phyloP scores from a whole-genome alignment of 2,888 invertebrate species.

The Reticulitermes lucifugus region DNA sequence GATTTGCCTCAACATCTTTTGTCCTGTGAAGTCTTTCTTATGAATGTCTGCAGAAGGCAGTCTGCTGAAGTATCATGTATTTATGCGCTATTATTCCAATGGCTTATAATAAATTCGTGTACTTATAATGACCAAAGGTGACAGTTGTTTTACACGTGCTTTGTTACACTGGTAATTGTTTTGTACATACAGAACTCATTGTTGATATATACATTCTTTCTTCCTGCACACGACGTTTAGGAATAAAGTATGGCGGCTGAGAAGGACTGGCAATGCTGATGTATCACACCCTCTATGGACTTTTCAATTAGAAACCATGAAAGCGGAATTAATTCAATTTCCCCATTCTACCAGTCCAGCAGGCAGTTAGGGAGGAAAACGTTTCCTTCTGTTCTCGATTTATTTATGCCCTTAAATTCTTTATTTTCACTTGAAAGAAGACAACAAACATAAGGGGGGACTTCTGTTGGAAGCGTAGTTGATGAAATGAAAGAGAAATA shows the following conservation, averaged over 20 bases:
- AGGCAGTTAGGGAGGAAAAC: constrained; percentile 39
- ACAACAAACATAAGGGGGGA: constrained; percentile 42
- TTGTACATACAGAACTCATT: background rate
- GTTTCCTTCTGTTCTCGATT: constrained; percentile 43
- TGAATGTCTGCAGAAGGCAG: too few species aligned
- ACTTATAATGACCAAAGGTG: too few species aligned
- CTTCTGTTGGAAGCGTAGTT: constrained; percentile 3
- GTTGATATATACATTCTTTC: background rate
- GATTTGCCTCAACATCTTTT: too few species aligned
- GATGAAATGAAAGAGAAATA: constrained; percentile 18
- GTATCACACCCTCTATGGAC: constrained; percentile 45
- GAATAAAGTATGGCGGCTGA: constrained; percentile 20
- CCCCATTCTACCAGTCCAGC: constrained; percentile 33
- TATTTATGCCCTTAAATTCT: constrained; percentile 49
- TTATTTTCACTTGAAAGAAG: constrained; percentile 50
- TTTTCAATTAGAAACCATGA: constrained; percentile 67
- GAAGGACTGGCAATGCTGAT: background rate
- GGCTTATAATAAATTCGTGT: too few species aligned
- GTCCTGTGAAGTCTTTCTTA: too few species aligned
- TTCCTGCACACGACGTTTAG: constrained; percentile 13
- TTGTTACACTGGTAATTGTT: too few species aligned
- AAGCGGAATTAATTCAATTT: constrained; percentile 64
- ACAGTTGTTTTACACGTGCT: too few species aligned
- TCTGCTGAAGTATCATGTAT: too few species aligned
- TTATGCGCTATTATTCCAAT: too few species aligned